Conservation (phyloP, 2,113 vertebrate genomes). For the Fulmarus glacialis region DNA sequence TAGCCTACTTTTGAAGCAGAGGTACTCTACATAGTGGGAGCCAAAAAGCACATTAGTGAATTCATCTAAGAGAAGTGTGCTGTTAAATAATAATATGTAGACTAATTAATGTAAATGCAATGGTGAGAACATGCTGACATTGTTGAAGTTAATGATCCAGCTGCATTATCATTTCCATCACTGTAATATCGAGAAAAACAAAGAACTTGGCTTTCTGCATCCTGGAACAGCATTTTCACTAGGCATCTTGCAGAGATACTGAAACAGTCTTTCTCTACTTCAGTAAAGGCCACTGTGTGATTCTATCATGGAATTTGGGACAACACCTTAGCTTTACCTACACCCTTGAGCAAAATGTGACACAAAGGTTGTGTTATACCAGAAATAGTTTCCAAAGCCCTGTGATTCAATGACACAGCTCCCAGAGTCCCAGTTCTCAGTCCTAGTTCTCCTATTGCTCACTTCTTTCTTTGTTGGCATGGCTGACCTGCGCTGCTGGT, state of each 20-base stretch:
- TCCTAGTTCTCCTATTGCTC: neutral
- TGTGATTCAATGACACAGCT: neutral
- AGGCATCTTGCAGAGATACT: neutral
- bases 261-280: neutral
- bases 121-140: conserved; percentile 46
- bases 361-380: neutral
- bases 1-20: neutral
- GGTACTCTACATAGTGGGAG: neutral
- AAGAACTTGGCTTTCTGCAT: neutral
- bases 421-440: neutral
- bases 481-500: neutral
- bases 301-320: neutral
- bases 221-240: neutral
- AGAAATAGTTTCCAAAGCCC: neutral
- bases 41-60: conserved; percentile 50
- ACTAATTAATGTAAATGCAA: conserved; percentile 55
- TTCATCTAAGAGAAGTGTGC: conserved; percentile 25
- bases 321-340: neutral
- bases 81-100: conserved; percentile 53
- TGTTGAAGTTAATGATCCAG: conserved; percentile 59
- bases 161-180: conserved; percentile 20
- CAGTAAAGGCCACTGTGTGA: neutral
- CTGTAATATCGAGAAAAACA: neutral
- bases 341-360: neutral
- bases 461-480: neutral